Evolutionary conservation across 2,888 invertebrate species (phyloP).

Genomic region (Trichopoda pennipes): DNA sequence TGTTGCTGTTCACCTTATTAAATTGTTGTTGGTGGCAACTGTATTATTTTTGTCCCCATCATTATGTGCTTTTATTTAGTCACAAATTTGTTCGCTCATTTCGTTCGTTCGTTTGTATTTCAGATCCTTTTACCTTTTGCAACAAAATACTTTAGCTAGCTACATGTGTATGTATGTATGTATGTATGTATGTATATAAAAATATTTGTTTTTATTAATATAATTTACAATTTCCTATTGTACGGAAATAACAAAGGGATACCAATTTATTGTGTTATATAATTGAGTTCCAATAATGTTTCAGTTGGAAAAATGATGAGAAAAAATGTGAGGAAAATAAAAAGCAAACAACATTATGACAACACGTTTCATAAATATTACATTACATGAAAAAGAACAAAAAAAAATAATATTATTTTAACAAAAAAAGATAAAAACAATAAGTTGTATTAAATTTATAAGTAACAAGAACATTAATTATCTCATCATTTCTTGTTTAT

Average conservation of each 20-base stretch:
- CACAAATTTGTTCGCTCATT: slow-evolving; percentile 27
- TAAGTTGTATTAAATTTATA: slow-evolving; percentile 19
- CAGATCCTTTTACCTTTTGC: neutral
- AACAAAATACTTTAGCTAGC: neutral
- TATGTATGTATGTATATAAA: neutral
- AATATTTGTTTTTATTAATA: slow-evolving; percentile 57
- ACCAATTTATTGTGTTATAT: slow-evolving; percentile 66
- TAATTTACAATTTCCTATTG: slow-evolving; percentile 68
- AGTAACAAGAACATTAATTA: slow-evolving; percentile 14
- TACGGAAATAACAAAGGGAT: slow-evolving; percentile 65
- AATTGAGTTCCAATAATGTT: slow-evolving; percentile 68
- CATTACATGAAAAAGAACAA: slow-evolving; percentile 14
- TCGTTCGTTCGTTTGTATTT: slow-evolving; percentile 28
- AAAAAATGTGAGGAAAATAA: neutral
- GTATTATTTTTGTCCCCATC: slow-evolving; percentile 13
- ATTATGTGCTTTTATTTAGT: slow-evolving; percentile 12
- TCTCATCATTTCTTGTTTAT: neutral
- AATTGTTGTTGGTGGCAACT: slow-evolving; percentile 51
- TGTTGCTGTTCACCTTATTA: slow-evolving; percentile 35
- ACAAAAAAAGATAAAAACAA: slow-evolving; percentile 3
- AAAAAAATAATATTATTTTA: neutral
- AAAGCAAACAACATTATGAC: slow-evolving; percentile 33
- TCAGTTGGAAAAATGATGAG: slow-evolving; percentile 23
- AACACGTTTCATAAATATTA: slow-evolving; percentile 20
- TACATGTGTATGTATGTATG: neutral